Base-by-base conservation (phyloP, 2,888 invertebrate genomes). In the Gymnocheta viridis region DNA sequence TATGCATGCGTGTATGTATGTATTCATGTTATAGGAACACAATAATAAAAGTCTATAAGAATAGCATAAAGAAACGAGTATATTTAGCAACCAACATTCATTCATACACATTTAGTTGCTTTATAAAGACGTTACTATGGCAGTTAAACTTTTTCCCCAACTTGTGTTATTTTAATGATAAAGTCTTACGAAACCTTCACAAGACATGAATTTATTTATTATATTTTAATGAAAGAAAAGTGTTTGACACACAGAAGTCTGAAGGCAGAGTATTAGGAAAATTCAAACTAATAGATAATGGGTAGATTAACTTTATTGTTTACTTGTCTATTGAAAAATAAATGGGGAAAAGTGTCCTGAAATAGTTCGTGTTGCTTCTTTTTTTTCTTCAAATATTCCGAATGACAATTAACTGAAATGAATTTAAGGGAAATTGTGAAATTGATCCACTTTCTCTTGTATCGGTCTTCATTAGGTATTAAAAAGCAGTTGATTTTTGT, bases 81-180 rank as follows among this genome's bases (percentile, higher is more conserved):
- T 27, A 32, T 56, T 64, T n/a, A 54, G 35, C 47, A 49, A 49
- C 12, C 41, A n/a, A n/a, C n/a, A n/a, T n/a, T n/a, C n/a, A n/a
- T n/a, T n/a, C n/a, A n/a, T n/a, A n/a, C n/a, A n/a, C n/a, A n/a
- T n/a, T n/a, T 41, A 51, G 12, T 64, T 35, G 24, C 17, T 51
- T 51, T 64, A 64, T 64, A 54, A 62, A 70, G 41, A 22, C 62
- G 49, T 64, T 64, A 79, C 62, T 62, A 44, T 70, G 78, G 32
- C 27, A 70, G 62, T 62, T 44, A 41, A 78, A 69, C 14, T 29
- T 76, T 49, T 29, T 58, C 14, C 14, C n/a, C 62, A 17, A 47
- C 27, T 66, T 66, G 44, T 54, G 41, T 54, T 54, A 54, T 73
- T 73, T 62, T 22, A 73, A 38, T 73, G 49, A 19, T 32, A 54